Evolutionary conservation across 2,113 vertebrate genomes (phyloP), one percentile per base, ranked within the genome.

Genomic region (Polypterus senegalus): DNA sequence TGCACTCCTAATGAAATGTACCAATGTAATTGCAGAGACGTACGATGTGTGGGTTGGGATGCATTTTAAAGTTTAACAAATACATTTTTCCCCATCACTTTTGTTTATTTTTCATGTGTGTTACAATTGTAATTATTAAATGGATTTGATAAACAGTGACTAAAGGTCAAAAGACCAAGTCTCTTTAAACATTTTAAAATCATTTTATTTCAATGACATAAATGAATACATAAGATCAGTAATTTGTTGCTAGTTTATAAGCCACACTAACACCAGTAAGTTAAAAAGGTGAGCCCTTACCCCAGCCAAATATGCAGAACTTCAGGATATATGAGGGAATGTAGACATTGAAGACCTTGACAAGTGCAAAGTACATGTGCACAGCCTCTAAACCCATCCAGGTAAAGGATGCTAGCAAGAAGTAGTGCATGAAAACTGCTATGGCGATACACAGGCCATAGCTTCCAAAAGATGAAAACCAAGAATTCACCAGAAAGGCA

Each of bases 321-420:
- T 96, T 98, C 53, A 92, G 75, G 57, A 91, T 88, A 70, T 92
- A 96, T 46, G 83, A 84, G 2, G 81, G 78, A 47, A 93, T 48
- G 9, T 95, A 96, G 67, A 76, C 77, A 57, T 92, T 94, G 83
- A 97, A 94, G 69, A 97, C 91, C 78, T 88, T 92, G 71, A 97
- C 76, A 53, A 97, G 72, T 52, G 86, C 79, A 4, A 93, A 74
- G 74, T 96, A 94, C 83, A 94, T 91, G 69, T 93, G 88, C 44
- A 93, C 62, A 0, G 91, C 88, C 67, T 93, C 89, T 62, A 97
- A 73, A 46, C 83, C 88, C 93, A 96, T 95, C 91, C 93, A 94
- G 0, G 82, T 86, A 75, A 96, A 92, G 45, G 92, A 85, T 2
- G 85, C 84, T 5, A 97, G 67, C 58, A 97, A 73, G 69, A 89